Evolutionary conservation across 1,140 invertebrate species (phyloP), one percentile per base, ranked within the genome.

Genomic region (Copidosoma floridanum): DNA sequence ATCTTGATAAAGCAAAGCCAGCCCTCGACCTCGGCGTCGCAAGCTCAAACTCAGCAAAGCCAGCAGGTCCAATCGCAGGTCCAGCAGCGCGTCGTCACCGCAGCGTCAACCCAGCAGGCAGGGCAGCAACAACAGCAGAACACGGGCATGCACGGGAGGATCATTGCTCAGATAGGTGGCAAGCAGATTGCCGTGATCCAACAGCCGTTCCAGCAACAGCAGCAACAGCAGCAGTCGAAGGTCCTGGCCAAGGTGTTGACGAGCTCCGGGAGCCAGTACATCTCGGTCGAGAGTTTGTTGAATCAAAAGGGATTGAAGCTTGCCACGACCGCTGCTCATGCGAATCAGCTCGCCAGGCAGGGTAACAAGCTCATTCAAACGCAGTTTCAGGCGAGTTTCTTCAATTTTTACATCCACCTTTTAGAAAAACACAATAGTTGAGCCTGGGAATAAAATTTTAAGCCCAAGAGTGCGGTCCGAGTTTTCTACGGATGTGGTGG

Each of bases 231-330:
- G 16, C 74, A 81, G 24, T 75, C 79, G 23, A 79, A 81, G 23
- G 79, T 85, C 38, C 70, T 85, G 1, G 84, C 84, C 0, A 85
- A 85, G 70, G 84, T 86, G 6, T 61, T 86, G 10, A 85, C 84
- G 1, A 85, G 83, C 65, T 77, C 82, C 2, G 78, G 82, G 2
- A 84, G 84, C 1, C 86, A 88, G 57, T 79, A 88, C 4, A 85
- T 89, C 10, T 86, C 86, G 0, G 82, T 89, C n/a, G 87, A 88
- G 67, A 86, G 82, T 75, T 66, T 88, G 14, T 65, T 88, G 5
- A 82, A 85, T 3, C 86, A 88, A 64, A 84, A 85, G 57, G 83
- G 83, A 58, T 51, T 80, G 1, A 80, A 80, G 53, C 61, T 80
- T 6, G 74, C 79, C 0, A 76, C 74, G 0, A 75, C 75, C 0